Evolutionary conservation across 1,140 invertebrate species (phyloP).

Genomic region (Diuraphis noxia): DNA sequence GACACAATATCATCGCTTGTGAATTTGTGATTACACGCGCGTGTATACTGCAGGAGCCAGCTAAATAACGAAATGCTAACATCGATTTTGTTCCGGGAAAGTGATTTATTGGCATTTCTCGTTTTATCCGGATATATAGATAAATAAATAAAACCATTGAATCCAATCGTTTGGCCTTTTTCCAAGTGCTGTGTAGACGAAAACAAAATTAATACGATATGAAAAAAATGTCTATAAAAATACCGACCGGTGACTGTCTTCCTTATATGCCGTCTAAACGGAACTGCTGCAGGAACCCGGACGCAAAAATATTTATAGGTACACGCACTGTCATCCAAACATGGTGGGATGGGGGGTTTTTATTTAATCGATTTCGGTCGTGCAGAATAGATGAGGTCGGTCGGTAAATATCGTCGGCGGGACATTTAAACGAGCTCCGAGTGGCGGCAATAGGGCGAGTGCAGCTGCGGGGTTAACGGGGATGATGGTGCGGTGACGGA

Average conservation of each 20-base stretch:
- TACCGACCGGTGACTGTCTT: not conserved
- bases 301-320: not conserved
- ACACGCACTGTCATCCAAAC: not conserved
- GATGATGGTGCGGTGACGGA: not conserved
- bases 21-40: too few relatives aligned
- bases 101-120: not conserved
- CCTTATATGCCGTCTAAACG: not conserved
- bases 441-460: not conserved
- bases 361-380: constrained; percentile 22
- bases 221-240: not conserved
- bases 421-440: constrained; percentile 37
- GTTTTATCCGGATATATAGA: not conserved
- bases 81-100: not conserved
- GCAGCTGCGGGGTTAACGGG: not conserved
- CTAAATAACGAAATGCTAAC: not conserved
- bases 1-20: too few relatives aligned
- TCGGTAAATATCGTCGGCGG: constrained; percentile 35
- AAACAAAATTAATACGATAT: constrained; percentile 11
- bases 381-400: not conserved
- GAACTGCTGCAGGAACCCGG: not conserved
- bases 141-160: not conserved
- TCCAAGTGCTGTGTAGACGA: not conserved
- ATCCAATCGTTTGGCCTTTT: not conserved
- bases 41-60: not conserved
- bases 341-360: not conserved